Percentiles rank a stretch among this genome's conserved stretches.
Evolutionary conservation across 1,140 invertebrate genomes (phyloP).

Genomic region (Bactericera cockerelli): DNA sequence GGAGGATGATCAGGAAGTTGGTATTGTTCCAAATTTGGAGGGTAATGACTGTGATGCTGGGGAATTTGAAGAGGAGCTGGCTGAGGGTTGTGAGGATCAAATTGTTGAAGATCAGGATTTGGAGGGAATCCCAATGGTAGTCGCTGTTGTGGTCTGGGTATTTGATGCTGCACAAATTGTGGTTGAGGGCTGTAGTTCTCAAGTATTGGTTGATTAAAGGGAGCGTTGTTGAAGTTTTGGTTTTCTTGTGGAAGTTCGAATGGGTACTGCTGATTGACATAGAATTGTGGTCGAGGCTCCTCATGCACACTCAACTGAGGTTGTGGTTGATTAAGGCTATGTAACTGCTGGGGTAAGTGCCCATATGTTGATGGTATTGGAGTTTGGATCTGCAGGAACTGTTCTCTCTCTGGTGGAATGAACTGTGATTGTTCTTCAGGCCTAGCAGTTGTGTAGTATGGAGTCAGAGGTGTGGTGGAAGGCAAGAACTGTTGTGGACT

Average conservation of each 20-base stretch:
- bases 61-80: background rate
- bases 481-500: background rate
- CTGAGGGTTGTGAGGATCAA: conserved; percentile 1
- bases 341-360: background rate
- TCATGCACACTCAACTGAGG: background rate
- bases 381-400: background rate
- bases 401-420: background rate
- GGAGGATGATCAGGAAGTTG: background rate
- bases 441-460: background rate
- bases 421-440: conserved; percentile 5
- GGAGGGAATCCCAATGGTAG: background rate
- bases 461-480: background rate
- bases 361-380: background rate
- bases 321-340: background rate
- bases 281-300: background rate
- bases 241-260: background rate
- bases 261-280: background rate
- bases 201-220: background rate
- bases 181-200: background rate
- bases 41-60: background rate
- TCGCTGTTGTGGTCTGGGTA: background rate
- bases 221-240: background rate
- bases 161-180: background rate
- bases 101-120: background rate
- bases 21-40: background rate